Evolutionary conservation across 1,140 invertebrate species (phyloP), one percentile per base, ranked within the genome.

Genomic region (Drosophila nebulosa): DNA sequence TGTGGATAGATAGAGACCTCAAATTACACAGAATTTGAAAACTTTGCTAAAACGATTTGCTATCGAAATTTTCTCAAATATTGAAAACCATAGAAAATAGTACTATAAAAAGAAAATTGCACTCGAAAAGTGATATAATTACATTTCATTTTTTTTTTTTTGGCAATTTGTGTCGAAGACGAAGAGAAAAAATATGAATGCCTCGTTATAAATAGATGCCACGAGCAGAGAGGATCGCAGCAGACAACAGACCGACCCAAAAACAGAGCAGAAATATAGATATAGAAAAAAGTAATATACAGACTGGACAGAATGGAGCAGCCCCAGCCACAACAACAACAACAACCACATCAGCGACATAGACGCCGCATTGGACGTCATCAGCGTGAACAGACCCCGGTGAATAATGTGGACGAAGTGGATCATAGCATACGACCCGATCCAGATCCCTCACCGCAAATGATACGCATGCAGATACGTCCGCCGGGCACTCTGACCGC

Each of bases 311-410:
- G 39, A 46, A 81, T 70, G 78, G 79, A 83, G 16, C 58, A 59
- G 35, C 59, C 59, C 24, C 51, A 56, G 66, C 30, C 27, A 30
- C 27, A 50, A 6, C 14, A 57, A 21, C 42, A 62, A 16, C 26
- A 52, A 21, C 59, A 64, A 16, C 76, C 73, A 36, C 72, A 64
- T 16, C 72, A 66, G 65, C 69, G 90, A 6, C 78, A 89, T 6
- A 77, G 85, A 0, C 70, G 90, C 4, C 74, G 74, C 1, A 16
- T 84, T 18, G 75, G 57, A 2, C 90, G 90, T 6, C 76, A 74
- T 50, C 92, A 92, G 46, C 91, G 93, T 62, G 93, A 94, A 73
- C 93, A 94, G 71, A 94, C 93, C n/a, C 93, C 93, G 0, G 75
- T 92, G 52, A 60, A 69, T 68, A 57, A 32, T 51, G 50, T 9